phyloP scores from a whole-genome alignment of 2,888 invertebrate species.

The Schrankia costaestrigalis region DNA sequence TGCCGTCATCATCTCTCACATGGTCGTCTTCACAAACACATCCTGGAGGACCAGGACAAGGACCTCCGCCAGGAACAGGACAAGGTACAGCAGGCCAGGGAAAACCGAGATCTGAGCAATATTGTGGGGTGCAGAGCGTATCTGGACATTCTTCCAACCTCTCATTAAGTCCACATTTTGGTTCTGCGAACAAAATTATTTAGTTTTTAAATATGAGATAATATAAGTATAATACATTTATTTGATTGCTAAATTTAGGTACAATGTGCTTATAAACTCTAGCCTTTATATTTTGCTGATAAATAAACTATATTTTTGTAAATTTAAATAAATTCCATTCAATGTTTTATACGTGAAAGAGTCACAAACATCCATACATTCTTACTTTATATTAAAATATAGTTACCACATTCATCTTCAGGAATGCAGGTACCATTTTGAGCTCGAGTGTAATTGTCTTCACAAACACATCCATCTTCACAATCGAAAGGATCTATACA shows the following conservation, averaged over 20 bases:
- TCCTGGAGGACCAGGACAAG: conserved; percentile 3
- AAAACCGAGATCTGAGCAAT: conserved; percentile 30
- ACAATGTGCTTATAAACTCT: too few relatives aligned
- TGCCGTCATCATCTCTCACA: conserved; percentile 7
- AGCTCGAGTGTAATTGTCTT: background rate
- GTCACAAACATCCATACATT: too few relatives aligned
- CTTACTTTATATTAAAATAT: too few relatives aligned
- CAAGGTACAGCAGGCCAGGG: conserved; percentile 16
- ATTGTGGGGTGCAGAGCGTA: conserved; percentile 15
- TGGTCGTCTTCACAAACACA: conserved; percentile 5
- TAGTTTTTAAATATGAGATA: too few relatives aligned
- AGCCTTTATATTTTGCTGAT: too few relatives aligned
- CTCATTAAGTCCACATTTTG: conserved; percentile 1
- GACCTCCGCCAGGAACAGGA: background rate
- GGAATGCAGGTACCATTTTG: conserved; percentile 1
- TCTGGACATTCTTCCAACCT: conserved; percentile 27
- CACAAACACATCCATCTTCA: background rate
- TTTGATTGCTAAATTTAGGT: too few relatives aligned
- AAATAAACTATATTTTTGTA: too few relatives aligned
- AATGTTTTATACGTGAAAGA: too few relatives aligned
- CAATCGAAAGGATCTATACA: conserved; percentile 27
- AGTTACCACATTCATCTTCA: conserved; percentile 1
- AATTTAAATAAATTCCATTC: too few relatives aligned
- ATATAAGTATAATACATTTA: too few relatives aligned
- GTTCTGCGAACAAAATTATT: too few relatives aligned